Conservation (phyloP, 35 echinoderm and acorn worm species). For the Lytechinus pictus region DNA sequence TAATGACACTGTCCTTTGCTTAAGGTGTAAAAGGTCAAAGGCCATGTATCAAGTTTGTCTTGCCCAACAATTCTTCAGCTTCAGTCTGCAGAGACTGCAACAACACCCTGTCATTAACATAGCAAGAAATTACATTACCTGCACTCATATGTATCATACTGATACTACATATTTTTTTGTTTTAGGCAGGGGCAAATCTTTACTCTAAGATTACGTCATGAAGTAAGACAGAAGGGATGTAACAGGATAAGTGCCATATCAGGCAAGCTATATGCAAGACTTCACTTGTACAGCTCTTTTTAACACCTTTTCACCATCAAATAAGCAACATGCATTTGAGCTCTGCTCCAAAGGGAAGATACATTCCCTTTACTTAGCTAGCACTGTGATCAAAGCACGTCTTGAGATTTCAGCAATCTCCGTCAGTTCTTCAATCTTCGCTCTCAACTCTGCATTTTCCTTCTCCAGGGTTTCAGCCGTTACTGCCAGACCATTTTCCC, state of each 20-base stretch:
- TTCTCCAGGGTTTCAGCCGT: neutral
- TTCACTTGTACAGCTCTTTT: neutral
- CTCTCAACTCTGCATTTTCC: slow-evolving; percentile 4
- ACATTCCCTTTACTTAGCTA: slow-evolving; percentile 41
- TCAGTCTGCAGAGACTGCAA: neutral
- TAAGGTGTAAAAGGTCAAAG: neutral
- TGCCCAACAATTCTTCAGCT: neutral
- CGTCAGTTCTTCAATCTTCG: slow-evolving; percentile 34
- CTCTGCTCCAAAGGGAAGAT: neutral
- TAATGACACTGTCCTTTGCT: neutral
- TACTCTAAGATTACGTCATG: neutral
- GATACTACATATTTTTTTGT: neutral
- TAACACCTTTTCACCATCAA: neutral
- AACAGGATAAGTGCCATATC: neutral
- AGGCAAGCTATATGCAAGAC: neutral
- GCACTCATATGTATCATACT: neutral
- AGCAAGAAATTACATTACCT: neutral
- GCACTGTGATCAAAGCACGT: slow-evolving; percentile 2
- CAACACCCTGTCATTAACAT: neutral
- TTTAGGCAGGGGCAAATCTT: neutral
- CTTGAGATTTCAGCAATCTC: slow-evolving; percentile 38
- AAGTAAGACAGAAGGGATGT: neutral
- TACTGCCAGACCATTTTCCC: neutral
- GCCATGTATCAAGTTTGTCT: neutral
- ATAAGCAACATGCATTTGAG: slow-evolving; percentile 12